These are phyloP conservation scores for Drosophila ercepeae DNA, from an alignment of 1,140 invertebrate species.

Conservation along the genomic window DNA sequence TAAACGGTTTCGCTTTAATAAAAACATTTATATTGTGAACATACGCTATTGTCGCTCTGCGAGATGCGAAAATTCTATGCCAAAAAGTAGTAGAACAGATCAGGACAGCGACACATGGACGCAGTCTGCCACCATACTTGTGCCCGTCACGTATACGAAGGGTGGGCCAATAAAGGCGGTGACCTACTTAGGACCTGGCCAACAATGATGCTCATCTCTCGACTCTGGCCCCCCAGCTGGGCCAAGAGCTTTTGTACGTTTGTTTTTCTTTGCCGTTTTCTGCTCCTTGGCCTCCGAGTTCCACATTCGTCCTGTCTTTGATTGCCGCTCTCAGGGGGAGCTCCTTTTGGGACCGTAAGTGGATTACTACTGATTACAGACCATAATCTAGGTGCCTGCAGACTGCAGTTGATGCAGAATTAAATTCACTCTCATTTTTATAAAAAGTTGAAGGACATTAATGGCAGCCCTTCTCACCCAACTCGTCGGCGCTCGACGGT, in stretches of 20 bases:
- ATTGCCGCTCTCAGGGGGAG: conserved; percentile 4
- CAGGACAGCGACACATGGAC: conserved; percentile 36
- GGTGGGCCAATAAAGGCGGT: conserved; percentile 39
- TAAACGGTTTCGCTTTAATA: not conserved
- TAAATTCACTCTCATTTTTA: conserved; percentile 14
- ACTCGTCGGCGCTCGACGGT: too few species aligned
- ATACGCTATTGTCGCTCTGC: conserved; percentile 16
- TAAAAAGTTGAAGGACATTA: conserved; percentile 12
- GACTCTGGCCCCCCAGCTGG: conserved; percentile 17
- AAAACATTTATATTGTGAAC: not conserved
- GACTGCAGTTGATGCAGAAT: conserved; percentile 13
- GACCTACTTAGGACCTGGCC: conserved; percentile 35
- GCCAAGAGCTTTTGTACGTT: conserved; percentile 36
- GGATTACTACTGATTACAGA: conserved; percentile 38
- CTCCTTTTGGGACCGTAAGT: conserved; percentile 24
- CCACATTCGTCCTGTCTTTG: conserved; percentile 21
- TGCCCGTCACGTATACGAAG: conserved; percentile 28
- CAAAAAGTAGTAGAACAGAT: conserved; percentile 28
- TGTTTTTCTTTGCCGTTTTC: conserved; percentile 4
- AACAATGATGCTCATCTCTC: conserved; percentile 16
- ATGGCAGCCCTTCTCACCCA: not conserved
- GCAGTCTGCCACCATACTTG: not conserved
- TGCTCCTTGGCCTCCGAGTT: conserved; percentile 1
- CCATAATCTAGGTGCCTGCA: conserved; percentile 15
- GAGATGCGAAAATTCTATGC: conserved; percentile 20